Percentiles rank a stretch among this genome's conserved stretches.
Conservation (phyloP, 2,797 vertebrate species). For the Takifugu rubripes region DNA sequence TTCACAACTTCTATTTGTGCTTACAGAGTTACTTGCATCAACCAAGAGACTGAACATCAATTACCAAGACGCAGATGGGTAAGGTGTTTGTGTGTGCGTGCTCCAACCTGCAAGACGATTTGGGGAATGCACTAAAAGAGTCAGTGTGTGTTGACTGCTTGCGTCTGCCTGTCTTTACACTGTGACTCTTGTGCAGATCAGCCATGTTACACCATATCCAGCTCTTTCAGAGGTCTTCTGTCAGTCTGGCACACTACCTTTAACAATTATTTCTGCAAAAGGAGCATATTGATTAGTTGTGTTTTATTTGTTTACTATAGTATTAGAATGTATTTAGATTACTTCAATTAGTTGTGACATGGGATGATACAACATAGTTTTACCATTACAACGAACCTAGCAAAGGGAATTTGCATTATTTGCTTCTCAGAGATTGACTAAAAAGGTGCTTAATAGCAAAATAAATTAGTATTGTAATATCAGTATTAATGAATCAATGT, state of each 20-base stretch:
- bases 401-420: too few species aligned
- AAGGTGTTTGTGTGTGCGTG: conserved; percentile 25
- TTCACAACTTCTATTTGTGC: conserved; percentile 38
- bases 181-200: conserved; percentile 34
- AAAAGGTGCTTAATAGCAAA: too few species aligned
- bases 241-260: background rate
- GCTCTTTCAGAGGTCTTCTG: conserved; percentile 3
- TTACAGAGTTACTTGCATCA: conserved; percentile 90
- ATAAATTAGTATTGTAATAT: too few species aligned
- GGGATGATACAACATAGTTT: too few species aligned
- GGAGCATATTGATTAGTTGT: too few species aligned
- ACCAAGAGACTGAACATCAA: conserved; percentile 94
- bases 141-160: conserved; percentile 1
- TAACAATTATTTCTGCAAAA: too few species aligned
- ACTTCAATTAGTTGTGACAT: too few species aligned
- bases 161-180: background rate
- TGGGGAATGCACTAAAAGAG: conserved; percentile 26
- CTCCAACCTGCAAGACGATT: conserved; percentile 14
- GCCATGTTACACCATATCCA: conserved; percentile 12
- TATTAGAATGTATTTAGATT: too few species aligned
- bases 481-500: too few species aligned
- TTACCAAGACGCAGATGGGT: conserved; percentile 89
- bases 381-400: too few species aligned
- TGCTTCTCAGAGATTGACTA: too few species aligned
- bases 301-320: too few species aligned